Evolutionary conservation across 2,888 invertebrate genomes (phyloP).

Genomic region (Papilio protenor): DNA sequence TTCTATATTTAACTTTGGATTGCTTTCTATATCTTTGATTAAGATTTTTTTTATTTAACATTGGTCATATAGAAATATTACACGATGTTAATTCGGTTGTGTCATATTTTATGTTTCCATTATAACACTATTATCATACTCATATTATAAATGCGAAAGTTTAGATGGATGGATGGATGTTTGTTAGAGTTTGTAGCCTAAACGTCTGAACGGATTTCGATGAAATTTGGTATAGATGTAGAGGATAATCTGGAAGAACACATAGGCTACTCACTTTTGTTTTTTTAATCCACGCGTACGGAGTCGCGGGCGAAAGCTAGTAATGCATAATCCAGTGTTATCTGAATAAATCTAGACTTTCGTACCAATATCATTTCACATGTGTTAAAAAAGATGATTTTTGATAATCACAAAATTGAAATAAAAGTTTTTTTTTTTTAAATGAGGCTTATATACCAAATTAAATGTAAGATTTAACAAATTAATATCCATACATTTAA

Average conservation of each 20-base stretch:
- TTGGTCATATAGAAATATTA: not conserved
- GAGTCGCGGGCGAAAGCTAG: too few relatives aligned
- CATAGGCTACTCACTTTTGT: too few relatives aligned
- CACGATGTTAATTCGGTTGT: not conserved
- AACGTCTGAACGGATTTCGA: too few relatives aligned
- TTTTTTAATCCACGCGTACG: too few relatives aligned
- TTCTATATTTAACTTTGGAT: not conserved
- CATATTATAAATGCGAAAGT: too few relatives aligned
- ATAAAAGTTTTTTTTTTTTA: slow-evolving; percentile 10
- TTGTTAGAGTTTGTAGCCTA: too few relatives aligned
- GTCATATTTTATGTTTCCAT: not conserved
- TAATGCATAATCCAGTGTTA: too few relatives aligned
- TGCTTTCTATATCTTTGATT: not conserved
- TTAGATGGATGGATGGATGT: too few relatives aligned
- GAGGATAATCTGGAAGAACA: too few relatives aligned
- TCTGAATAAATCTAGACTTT: not conserved
- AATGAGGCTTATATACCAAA: slow-evolving; percentile 44
- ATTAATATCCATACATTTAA: slow-evolving; percentile 56
- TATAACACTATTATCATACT: too few relatives aligned
- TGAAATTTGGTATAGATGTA: too few relatives aligned
- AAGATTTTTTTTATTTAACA: not conserved
- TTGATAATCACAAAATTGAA: not conserved
- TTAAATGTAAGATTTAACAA: slow-evolving; percentile 53
- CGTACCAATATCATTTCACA: not conserved
- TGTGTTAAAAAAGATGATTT: not conserved